phyloP scores from a whole-genome alignment of 1,140 invertebrate species.

The Aphis craccivora region DNA sequence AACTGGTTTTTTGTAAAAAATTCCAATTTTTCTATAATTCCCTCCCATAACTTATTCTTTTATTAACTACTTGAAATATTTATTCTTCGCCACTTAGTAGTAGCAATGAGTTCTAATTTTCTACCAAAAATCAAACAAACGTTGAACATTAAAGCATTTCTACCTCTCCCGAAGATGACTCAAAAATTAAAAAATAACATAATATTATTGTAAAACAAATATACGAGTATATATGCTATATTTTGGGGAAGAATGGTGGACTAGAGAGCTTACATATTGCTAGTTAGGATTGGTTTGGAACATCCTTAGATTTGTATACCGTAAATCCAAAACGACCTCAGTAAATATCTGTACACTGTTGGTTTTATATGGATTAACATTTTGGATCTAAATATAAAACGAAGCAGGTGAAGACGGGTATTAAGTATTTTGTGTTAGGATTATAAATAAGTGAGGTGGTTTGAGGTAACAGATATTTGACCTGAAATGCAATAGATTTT shows the following conservation, averaged over 20 bases:
- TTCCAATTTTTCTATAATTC: too few relatives aligned
- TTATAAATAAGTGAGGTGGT: not conserved
- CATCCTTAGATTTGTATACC: too few relatives aligned
- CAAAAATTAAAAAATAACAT: not conserved
- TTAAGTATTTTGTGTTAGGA: not conserved
- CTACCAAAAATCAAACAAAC: not conserved
- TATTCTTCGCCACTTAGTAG: not conserved
- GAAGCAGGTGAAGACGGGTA: not conserved
- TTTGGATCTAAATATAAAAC: not conserved
- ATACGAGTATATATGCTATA: too few relatives aligned
- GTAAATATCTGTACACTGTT: not conserved
- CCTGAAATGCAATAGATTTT: not conserved
- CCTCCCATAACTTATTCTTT: too few relatives aligned
- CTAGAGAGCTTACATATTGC: too few relatives aligned
- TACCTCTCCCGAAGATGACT: not conserved
- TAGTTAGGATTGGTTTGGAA: too few relatives aligned
- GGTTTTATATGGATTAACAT: not conserved
- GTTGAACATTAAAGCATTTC: not conserved
- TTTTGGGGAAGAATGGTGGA: too few relatives aligned
- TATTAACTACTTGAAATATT: not conserved
- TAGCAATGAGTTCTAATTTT: not conserved
- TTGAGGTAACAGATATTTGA: not conserved
- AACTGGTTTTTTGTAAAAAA: too few relatives aligned
- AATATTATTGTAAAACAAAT: not conserved
- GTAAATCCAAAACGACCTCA: too few relatives aligned